Conservation (phyloP, 64 coral and sea anemone genomes). For the Platygyra sinensis region DNA sequence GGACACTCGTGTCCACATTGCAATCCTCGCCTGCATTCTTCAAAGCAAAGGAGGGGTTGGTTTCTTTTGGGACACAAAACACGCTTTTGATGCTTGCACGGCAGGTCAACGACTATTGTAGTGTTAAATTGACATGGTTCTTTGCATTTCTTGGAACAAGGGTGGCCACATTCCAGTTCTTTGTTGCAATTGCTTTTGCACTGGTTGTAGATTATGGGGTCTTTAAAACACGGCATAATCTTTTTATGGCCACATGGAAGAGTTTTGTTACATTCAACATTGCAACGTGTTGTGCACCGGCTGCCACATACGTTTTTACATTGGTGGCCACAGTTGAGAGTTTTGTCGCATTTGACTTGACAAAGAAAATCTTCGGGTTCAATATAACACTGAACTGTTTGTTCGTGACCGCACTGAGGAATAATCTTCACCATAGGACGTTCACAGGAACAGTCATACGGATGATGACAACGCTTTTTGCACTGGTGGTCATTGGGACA, state of each 20-base stretch:
- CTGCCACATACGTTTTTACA: conserved; percentile 16
- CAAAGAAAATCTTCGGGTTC: conserved; percentile 32
- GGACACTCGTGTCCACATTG: conserved; percentile 58
- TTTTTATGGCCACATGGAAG: conserved; percentile 67
- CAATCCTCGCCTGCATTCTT: background rate
- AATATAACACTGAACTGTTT: conserved; percentile 12
- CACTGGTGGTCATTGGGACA: background rate
- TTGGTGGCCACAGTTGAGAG: conserved; percentile 21
- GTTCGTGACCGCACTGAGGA: conserved; percentile 41
- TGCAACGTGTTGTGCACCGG: conserved; percentile 6
- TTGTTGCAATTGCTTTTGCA: conserved; percentile 35
- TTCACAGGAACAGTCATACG: background rate
- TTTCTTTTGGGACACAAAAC: background rate
- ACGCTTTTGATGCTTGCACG: background rate
- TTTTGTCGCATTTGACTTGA: conserved; percentile 3
- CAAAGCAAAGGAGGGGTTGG: background rate
- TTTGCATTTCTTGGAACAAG: conserved; percentile 42
- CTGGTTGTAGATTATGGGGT: background rate
- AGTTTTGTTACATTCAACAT: conserved; percentile 10
- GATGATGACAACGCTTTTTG: background rate
- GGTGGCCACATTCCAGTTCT: conserved; percentile 63
- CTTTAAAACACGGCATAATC: conserved; percentile 33
- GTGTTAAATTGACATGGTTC: background rate
- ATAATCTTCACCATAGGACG: background rate
- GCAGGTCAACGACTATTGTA: background rate